Percentiles rank a stretch among this genome's conserved stretches.
These are phyloP conservation scores for Criorhina ranunculi DNA, from an alignment of 2,888 invertebrate species.

Conservation along the genomic window DNA sequence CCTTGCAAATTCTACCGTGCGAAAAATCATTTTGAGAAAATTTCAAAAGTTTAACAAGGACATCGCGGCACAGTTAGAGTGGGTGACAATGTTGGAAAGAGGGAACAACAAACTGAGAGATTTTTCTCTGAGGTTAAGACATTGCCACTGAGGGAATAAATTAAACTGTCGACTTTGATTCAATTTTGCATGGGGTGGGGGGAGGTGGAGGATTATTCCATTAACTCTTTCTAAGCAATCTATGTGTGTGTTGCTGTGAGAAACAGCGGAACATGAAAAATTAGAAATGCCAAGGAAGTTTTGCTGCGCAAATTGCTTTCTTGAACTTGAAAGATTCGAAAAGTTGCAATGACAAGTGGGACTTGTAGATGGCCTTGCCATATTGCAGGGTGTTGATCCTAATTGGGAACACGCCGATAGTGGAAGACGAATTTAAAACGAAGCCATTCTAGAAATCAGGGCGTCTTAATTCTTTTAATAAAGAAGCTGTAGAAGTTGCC, in stretches of 20 bases:
- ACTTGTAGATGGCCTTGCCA: too few species aligned
- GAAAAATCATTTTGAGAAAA: slow-evolving; percentile 34
- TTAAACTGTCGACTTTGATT: slow-evolving; percentile 59
- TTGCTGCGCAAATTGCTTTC: slow-evolving; percentile 53
- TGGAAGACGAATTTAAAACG: too few species aligned
- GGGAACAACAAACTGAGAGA: not conserved
- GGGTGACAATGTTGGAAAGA: not conserved
- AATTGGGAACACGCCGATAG: too few species aligned
- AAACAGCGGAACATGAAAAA: slow-evolving; percentile 7
- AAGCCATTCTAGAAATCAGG: too few species aligned
- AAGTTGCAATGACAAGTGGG: too few species aligned
- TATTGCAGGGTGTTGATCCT: too few species aligned
- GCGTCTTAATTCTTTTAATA: too few species aligned
- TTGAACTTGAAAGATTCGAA: slow-evolving; percentile 8
- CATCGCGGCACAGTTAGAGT: not conserved
- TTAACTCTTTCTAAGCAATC: slow-evolving; percentile 8
- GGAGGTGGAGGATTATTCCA: slow-evolving; percentile 41
- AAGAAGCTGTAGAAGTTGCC: too few species aligned
- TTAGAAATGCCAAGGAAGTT: slow-evolving; percentile 48
- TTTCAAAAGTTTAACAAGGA: slow-evolving; percentile 34
- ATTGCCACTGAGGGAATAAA: slow-evolving; percentile 41
- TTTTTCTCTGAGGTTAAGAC: slow-evolving; percentile 22
- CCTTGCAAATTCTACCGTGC: slow-evolving; percentile 14
- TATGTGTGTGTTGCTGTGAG: slow-evolving; percentile 1
- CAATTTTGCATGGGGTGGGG: too few species aligned